Evolutionary conservation across 1,140 invertebrate species (phyloP).

Genomic region (Nymphalis io): DNA sequence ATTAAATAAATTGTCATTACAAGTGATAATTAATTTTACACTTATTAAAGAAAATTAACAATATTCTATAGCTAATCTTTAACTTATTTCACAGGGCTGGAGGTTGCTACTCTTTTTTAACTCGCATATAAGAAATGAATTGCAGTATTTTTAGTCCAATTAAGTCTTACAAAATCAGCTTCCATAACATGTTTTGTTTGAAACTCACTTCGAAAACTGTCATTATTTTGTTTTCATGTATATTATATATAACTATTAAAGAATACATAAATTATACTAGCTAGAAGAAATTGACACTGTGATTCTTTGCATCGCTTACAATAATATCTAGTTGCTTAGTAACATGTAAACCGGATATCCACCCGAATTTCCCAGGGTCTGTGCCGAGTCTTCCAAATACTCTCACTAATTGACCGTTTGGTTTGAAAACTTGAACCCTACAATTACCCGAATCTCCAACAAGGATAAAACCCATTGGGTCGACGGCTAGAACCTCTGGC

Average conservation of each 20-base stretch:
- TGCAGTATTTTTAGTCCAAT: too few relatives aligned
- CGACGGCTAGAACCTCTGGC: conserved; percentile 86
- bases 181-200: too few relatives aligned
- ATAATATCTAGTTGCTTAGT: conserved; percentile 85
- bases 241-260: conserved; percentile 1
- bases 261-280: conserved; percentile 27
- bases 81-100: too few relatives aligned
- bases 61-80: too few relatives aligned
- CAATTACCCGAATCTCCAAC: conserved; percentile 90
- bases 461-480: conserved; percentile 86
- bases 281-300: conserved; percentile 86
- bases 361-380: conserved; percentile 84
- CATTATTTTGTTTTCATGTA: background rate
- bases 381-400: conserved; percentile 83
- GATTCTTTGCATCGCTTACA: conserved; percentile 86
- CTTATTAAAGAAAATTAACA: too few relatives aligned
- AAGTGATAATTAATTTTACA: too few relatives aligned
- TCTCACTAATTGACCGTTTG: conserved; percentile 83
- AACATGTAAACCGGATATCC: conserved; percentile 86
- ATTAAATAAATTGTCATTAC: too few relatives aligned
- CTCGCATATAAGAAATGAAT: too few relatives aligned
- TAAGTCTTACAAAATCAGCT: too few relatives aligned
- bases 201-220: too few relatives aligned
- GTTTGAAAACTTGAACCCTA: conserved; percentile 87
- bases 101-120: too few relatives aligned